phyloP scores from a whole-genome alignment of 1,140 invertebrate species.

The Camponotus floridanus region DNA sequence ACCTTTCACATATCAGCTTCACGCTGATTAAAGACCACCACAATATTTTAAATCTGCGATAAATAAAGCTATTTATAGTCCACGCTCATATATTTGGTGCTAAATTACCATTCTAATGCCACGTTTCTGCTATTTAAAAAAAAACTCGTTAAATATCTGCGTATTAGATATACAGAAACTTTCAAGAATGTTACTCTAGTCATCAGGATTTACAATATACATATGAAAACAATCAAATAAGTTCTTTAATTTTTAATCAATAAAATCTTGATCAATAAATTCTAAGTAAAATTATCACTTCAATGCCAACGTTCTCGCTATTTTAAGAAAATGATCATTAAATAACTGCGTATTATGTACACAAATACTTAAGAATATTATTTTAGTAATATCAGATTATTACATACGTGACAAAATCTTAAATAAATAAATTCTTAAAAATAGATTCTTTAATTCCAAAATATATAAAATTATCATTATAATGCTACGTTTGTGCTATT shows the following conservation, averaged over 20 bases:
- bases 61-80: conserved; percentile 42
- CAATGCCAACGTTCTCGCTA: not conserved
- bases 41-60: conserved; percentile 4
- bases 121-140: no score
- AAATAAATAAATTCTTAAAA: no score
- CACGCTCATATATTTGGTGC: conserved; percentile 1
- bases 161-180: not conserved
- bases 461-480: no score
- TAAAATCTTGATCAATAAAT: no score
- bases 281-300: not conserved
- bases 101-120: not conserved
- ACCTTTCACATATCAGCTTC: not conserved
- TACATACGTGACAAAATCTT: not conserved
- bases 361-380: no score
- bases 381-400: not conserved
- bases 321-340: not conserved
- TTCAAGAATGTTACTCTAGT: no score
- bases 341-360: not conserved
- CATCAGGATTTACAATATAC: no score
- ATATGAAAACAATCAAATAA: no score
- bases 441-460: no score
- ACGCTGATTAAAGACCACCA: conserved; percentile 29
- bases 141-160: no score
- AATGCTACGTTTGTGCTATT: no score
- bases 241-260: no score